Base-by-base conservation (phyloP, 1,140 invertebrate genomes). In the Orchesella cincta region DNA sequence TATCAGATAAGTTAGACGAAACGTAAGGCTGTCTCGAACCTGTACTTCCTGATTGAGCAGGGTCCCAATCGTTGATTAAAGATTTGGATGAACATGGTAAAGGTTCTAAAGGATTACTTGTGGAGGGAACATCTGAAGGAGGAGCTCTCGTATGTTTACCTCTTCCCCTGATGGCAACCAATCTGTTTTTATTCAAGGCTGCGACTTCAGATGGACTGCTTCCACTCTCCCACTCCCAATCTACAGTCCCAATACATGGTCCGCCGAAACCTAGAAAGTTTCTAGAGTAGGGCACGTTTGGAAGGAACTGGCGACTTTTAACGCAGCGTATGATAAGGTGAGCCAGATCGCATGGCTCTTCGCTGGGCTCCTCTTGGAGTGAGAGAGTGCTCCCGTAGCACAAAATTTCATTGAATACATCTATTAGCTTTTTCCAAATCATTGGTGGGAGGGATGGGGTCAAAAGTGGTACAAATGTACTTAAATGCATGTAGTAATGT, bases 331-430 rank as follows among this genome's bases (percentile, higher is more conserved):
- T 92, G 79, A 94, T 89, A 33, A 93, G 88, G 83, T 95, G 93
- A 18, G 93, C 93, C 79, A 95, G 85, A 82, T 90, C 90, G 84
- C 93, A 94, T 14, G 94, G 93, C 84, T 95, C 93, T 83, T 95
- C 93, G 26, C 93, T 93, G 73, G 94, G 85, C 76, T 92, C 89
- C 85, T 94, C 93, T 85, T 95, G 93, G 76, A 95, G 86, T 33
- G 93, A 93, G 79, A 95, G 86, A 36, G 94, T 95, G 74, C 93
- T 95, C 0, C 93, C 93, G 85, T 96, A 95, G 85, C 93, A 95
- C 35, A 95, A 84, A 2, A 94, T 93, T 86, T 95, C 94, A 84
- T 95, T 95, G 80, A 94, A 93, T 28, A 95, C 86, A 78, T 91
- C 91, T 57, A 95, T 85, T 78, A 95, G 87, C 85, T 94, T 93